These are phyloP conservation scores for Apantesis nais DNA, from an alignment of 2,888 invertebrate genomes.

Conservation along the genomic window DNA sequence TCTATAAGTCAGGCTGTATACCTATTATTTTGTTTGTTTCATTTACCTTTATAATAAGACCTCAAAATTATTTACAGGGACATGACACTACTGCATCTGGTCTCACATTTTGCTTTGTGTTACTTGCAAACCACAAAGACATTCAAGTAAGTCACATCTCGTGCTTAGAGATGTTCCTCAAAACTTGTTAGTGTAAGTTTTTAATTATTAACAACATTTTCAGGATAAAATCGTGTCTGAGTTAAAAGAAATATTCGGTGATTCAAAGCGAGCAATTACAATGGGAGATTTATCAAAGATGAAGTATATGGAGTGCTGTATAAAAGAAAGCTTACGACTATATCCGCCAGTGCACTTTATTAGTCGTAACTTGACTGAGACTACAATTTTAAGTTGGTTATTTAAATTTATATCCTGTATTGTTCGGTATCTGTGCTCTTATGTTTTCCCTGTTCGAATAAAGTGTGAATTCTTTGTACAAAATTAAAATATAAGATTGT, in stretches of 20 bases:
- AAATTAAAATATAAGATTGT: no score
- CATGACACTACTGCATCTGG: constrained; percentile 76
- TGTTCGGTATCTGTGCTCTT: no score
- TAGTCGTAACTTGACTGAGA: constrained; percentile 83
- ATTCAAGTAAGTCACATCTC: constrained; percentile 61
- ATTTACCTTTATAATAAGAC: not conserved
- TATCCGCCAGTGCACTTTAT: constrained; percentile 89
- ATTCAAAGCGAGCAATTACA: constrained; percentile 85
- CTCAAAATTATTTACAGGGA: constrained; percentile 61
- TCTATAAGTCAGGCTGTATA: not conserved
- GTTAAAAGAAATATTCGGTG: constrained; percentile 74
- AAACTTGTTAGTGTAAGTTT: not conserved
- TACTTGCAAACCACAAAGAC: constrained; percentile 74
- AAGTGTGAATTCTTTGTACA: no score
- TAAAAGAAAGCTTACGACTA: constrained; percentile 88
- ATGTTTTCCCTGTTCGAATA: no score
- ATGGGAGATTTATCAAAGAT: constrained; percentile 84
- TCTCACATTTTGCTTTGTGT: constrained; percentile 62
- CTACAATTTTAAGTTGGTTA: constrained; percentile 72
- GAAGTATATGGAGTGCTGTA: constrained; percentile 88
- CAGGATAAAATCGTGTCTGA: constrained; percentile 49
- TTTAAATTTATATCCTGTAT: not conserved
- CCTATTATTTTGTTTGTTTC: not conserved
- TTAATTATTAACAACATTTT: not conserved
- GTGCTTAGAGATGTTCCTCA: not conserved